Evolutionary conservation across 1,140 invertebrate species (phyloP), one percentile per base, ranked within the genome.

Genomic region (Trichomalopsis sarcophagae): DNA sequence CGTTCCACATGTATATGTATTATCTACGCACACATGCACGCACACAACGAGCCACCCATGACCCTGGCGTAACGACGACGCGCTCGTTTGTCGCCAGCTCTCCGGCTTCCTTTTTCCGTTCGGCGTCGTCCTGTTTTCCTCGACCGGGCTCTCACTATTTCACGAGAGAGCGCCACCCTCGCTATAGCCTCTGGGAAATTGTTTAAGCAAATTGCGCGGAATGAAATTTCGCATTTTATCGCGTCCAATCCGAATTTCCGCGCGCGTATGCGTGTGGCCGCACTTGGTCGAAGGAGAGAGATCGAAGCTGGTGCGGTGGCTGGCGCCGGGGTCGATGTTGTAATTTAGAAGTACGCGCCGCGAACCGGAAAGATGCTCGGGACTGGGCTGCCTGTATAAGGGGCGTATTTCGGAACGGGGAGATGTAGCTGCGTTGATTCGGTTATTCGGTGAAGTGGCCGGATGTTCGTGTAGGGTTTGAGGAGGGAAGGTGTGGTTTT

Each of bases 211-310:
- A 88, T 84, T 84, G 87, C 74, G 82, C 62, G 85, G 87, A 87
- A 88, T 87, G 85, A 88, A 87, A 88, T 88, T 88, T 86, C 55
- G 84, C 87, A 86, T 88, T 88, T 88, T 88, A 87, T 87, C 85
- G 86, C 84, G 81, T 81, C 47, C 79, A 77, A 62, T 84, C 86
- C 80, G 76, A 77, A 50, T 77, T 77, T 77, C 23, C 47, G 27
- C 36, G 2, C 47, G 36, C 9, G 44, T 77, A 13, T 47, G 33
- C 23, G 17, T 27, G 47, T 55, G 55, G 47, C 47, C 21, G 55
- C 21, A n/a, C 55, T 62, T 21, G 55, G 55, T 6, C 17, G 55
- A 62, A 62, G 55, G 27, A 33, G 14, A 40, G 33, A 36, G 73
- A 74, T 40, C 73, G 73, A 44, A 74, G 33, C 27, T 13, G 11